Conservation (phyloP, 2,113 vertebrate genomes). For the Colossoma macropomum region DNA sequence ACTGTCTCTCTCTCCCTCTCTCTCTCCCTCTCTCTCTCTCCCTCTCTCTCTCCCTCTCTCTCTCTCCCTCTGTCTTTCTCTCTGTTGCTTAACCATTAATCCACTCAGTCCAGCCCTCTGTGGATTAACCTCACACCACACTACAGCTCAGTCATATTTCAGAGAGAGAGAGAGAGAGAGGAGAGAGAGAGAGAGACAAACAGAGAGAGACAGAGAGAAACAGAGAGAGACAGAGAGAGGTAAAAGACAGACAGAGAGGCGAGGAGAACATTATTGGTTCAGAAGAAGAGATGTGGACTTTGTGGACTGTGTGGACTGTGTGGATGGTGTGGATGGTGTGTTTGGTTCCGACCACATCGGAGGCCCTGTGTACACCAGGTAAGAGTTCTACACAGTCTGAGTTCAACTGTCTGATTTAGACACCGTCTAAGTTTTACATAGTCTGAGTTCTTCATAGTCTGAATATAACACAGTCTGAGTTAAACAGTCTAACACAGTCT, state of each 20-base stretch:
- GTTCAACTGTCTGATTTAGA: no score
- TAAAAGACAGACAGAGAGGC: neutral
- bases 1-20: no score
- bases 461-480: no score
- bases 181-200: no score
- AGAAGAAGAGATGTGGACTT: conserved; percentile 24
- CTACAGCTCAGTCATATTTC: neutral
- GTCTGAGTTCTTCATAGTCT: no score
- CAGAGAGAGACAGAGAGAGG: neutral
- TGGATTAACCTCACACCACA: neutral
- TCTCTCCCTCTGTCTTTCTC: neutral
- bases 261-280: no score
- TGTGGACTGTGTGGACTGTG: neutral
- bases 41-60: neutral
- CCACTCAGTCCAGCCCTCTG: conserved; percentile 9
- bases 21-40: no score
- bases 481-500: no score
- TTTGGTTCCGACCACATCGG: neutral
- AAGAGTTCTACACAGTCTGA: neutral
- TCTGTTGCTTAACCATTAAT: conserved; percentile 45
- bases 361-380: neutral
- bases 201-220: neutral
- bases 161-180: neutral
- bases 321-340: conserved; percentile 10
- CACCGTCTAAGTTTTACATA: no score